phyloP scores from a whole-genome alignment of 2,888 invertebrate genomes.

The Cartodere bifasciata region DNA sequence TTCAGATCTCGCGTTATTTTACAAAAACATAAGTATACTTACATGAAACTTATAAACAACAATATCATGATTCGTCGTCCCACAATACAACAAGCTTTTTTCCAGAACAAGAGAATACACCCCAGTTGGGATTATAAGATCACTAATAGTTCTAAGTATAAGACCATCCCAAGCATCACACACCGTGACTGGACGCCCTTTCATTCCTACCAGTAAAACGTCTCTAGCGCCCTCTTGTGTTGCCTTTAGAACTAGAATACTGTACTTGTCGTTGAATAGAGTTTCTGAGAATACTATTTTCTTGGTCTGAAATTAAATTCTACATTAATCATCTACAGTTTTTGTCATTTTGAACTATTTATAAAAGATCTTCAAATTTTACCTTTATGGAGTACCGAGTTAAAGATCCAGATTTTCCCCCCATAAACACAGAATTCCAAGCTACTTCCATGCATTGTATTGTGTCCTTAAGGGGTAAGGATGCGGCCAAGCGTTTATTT shows the following conservation, averaged over 20 bases:
- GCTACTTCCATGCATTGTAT: conserved; percentile 62
- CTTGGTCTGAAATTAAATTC: conserved; percentile 18
- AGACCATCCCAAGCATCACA: conserved; percentile 61
- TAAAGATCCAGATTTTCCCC: conserved; percentile 58
- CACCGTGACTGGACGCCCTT: conserved; percentile 55
- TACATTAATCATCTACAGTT: not conserved
- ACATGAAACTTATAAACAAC: conserved; percentile 65
- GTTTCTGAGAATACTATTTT: conserved; percentile 22
- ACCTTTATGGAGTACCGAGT: conserved; percentile 42
- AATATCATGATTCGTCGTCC: conserved; percentile 59
- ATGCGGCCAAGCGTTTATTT: conserved; percentile 40
- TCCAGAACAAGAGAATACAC: conserved; percentile 60
- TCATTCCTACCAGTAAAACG: conserved; percentile 55
- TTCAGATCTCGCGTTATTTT: too few relatives aligned
- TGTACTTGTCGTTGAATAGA: conserved; percentile 50
- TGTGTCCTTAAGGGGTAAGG: conserved; percentile 45
- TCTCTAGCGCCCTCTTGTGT: conserved; percentile 60
- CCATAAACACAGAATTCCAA: conserved; percentile 61
- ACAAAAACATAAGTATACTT: too few relatives aligned
- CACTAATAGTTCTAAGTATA: conserved; percentile 49
- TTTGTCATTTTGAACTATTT: conserved; percentile 2
- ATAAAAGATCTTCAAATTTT: conserved; percentile 1
- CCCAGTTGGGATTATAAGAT: conserved; percentile 44
- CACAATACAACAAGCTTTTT: conserved; percentile 59
- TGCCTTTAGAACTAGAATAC: conserved; percentile 56